Evolutionary conservation across 2,888 invertebrate species (phyloP).

Genomic region (Oscheius onirici): DNA sequence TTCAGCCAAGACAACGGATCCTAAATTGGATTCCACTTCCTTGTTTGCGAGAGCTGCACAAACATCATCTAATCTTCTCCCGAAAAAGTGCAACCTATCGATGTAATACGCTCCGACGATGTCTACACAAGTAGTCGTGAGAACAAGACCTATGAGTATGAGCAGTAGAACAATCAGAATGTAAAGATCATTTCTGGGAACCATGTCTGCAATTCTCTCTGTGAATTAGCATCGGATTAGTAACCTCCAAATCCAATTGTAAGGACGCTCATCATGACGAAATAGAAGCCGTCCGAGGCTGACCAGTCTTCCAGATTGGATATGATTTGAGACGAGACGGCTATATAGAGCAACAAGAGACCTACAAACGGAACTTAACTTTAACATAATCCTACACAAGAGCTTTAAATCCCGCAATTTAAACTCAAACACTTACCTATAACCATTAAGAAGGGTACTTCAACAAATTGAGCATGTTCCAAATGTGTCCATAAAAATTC

Average conservation of each 20-base stretch:
- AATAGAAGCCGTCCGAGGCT: slow-evolving; percentile 88
- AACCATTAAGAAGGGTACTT: slow-evolving; percentile 66
- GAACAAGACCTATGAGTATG: slow-evolving; percentile 88
- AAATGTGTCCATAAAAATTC: slow-evolving; percentile 70
- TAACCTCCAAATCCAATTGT: slow-evolving; percentile 83
- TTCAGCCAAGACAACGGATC: slow-evolving; percentile 70
- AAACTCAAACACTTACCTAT: slow-evolving; percentile 35
- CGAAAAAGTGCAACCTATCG: slow-evolving; percentile 70
- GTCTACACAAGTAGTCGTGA: slow-evolving; percentile 96
- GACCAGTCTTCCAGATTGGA: slow-evolving; percentile 52
- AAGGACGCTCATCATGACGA: slow-evolving; percentile 94
- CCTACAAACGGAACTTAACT: slow-evolving; percentile 15
- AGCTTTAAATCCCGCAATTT: no score
- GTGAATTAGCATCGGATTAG: neutral
- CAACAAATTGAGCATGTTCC: slow-evolving; percentile 70
- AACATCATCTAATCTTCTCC: slow-evolving; percentile 64
- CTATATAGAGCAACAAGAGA: slow-evolving; percentile 49
- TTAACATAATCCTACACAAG: no score
- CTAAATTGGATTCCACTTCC: slow-evolving; percentile 26
- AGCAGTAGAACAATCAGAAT: slow-evolving; percentile 92
- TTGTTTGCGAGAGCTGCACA: slow-evolving; percentile 29
- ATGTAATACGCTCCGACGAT: slow-evolving; percentile 82
- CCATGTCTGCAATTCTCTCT: slow-evolving; percentile 58
- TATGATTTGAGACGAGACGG: slow-evolving; percentile 58
- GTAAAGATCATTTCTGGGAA: slow-evolving; percentile 81